Conservation (phyloP, 1,140 invertebrate genomes). For the Hypothenemus hampei region DNA sequence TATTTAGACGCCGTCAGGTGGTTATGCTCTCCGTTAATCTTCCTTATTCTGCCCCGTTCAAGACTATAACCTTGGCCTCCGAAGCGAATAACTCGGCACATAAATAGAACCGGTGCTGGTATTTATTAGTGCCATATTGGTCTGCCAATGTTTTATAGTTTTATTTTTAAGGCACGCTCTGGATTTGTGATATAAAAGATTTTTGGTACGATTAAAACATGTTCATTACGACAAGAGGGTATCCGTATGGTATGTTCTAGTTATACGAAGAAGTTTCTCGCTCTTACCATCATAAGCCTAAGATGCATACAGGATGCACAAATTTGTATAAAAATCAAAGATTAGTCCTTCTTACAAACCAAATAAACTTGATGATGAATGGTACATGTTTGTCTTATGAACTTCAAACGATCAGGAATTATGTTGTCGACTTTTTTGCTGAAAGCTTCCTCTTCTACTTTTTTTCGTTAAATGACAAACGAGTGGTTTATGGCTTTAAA, state of each 20-base stretch:
- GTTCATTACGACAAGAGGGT: neutral
- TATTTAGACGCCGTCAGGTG: slow-evolving; percentile 29
- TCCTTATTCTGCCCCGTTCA: slow-evolving; percentile 16
- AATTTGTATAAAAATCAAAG: neutral
- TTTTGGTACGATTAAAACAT: neutral
- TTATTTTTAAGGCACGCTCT: neutral
- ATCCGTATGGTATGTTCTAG: neutral
- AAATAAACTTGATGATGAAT: no score
- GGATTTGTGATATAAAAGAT: neutral
- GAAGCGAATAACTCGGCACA: slow-evolving; percentile 14
- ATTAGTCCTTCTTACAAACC: no score
- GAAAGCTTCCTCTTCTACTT: no score
- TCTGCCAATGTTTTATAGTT: no score
- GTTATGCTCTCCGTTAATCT: slow-evolving; percentile 23
- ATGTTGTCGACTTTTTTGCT: no score
- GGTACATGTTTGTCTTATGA: no score
- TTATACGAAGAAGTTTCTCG: neutral
- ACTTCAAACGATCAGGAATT: no score
- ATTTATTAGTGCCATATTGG: slow-evolving; percentile 23
- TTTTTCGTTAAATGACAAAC: no score
- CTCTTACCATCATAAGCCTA: neutral
- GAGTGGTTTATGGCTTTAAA: no score
- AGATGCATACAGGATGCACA: neutral
- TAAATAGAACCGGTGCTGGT: slow-evolving; percentile 12
- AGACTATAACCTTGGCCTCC: slow-evolving; percentile 23